Conservation (phyloP, 1,140 invertebrate species). For the Anastrepha ludens region DNA sequence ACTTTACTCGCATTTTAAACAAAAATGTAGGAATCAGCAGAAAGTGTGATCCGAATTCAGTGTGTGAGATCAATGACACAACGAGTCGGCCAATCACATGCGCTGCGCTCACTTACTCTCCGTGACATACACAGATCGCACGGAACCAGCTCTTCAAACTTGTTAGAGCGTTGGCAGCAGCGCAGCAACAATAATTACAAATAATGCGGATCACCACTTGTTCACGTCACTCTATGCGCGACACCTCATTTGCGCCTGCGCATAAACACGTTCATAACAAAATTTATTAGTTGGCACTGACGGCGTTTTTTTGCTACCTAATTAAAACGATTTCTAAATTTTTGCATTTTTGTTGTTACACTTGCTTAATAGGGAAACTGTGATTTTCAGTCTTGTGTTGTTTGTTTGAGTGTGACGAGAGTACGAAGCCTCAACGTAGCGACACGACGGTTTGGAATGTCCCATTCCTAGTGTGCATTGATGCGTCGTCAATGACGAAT, state of each 20-base stretch:
- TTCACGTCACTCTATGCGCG: not conserved
- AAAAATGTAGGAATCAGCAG: not conserved
- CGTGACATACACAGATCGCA: too few relatives aligned
- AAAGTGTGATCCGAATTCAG: not conserved
- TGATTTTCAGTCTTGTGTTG: not conserved
- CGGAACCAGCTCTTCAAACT: not conserved
- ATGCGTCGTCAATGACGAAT: slow-evolving; percentile 24
- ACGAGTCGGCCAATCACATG: slow-evolving; percentile 5
- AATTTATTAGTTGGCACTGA: slow-evolving; percentile 9
- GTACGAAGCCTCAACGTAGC: not conserved
- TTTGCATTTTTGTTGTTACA: not conserved
- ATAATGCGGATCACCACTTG: not conserved
- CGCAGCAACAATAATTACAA: not conserved
- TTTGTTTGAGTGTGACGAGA: not conserved
- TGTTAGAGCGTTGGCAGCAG: not conserved
- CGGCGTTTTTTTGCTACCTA: slow-evolving; percentile 15
- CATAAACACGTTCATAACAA: not conserved
- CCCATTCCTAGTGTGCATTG: not conserved
- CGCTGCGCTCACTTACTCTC: not conserved
- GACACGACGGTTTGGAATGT: not conserved
- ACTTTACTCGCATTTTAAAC: not conserved
- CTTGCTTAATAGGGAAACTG: not conserved
- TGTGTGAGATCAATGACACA: slow-evolving; percentile 31
- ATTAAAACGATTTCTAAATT: slow-evolving; percentile 15
- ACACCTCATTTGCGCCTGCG: not conserved